Base-by-base conservation (phyloP, 2,888 invertebrate genomes). In the Loripinus fragilis region DNA sequence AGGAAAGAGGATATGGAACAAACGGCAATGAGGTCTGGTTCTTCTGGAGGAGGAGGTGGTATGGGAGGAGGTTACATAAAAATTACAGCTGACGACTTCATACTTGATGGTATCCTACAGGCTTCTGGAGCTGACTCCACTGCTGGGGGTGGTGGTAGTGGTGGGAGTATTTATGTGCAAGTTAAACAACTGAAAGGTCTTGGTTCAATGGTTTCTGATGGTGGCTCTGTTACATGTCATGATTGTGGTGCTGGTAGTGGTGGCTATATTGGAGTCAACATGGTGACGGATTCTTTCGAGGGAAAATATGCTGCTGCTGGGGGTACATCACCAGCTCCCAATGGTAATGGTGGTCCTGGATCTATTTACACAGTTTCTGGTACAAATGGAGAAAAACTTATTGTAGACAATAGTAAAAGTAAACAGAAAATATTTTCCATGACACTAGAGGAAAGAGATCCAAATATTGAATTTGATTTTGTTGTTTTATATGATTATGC, bases 341-440 rank as follows among this genome's bases (percentile, higher is more conserved):
- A 86, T 73, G 87, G 88, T 12, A 52, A 80, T 64, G 90, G 89
- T 48, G 89, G 90, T 2, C 89, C 90, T 15, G 90, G 89, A 0
- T 88, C 89, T 30, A 79, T 89, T 3, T 89, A 87, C 72, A 65
- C 78, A 5, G 76, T 80, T 7, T 85, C 83, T 35, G 74, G 77
- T 17, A 76, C 66, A 23, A 67, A 72, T 52, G 78, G 78, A n/a
- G 86, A 88, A 66, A 88, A 81, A 38, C 75, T 89, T 33, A 86
- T 83, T n/a, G 78, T 87, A 10, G 90, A 89, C 71, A 90, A 90
- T 76, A n/a, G n/a, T n/a, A 74, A 67, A 25, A 89, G 87, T 71
- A 85, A 84, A 15, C 90, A 90, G 70, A 81, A 74, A 60, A 79
- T 83, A 41, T 85, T 79, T 77, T 89, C 89, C 74, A 77, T 87